phyloP scores from a whole-genome alignment of 92 coral and sea anemone genomes.

The Actinostola sp. region DNA sequence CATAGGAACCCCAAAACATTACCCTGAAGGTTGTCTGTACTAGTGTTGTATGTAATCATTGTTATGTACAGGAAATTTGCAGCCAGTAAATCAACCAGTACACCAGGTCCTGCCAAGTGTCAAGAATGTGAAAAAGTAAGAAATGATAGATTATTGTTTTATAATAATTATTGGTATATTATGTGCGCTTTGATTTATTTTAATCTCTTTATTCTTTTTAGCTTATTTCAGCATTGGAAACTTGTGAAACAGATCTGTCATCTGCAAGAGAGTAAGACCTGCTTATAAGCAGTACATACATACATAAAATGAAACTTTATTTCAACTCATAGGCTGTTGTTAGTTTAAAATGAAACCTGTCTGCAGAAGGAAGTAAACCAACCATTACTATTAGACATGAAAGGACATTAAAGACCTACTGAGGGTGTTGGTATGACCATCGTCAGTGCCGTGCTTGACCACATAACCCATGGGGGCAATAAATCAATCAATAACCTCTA shows the following conservation, averaged over 20 bases:
- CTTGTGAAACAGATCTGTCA: conserved; percentile 38
- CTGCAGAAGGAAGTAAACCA: too few relatives aligned
- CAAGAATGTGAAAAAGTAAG: conserved; percentile 66
- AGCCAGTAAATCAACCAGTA: conserved; percentile 11
- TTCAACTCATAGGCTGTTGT: too few relatives aligned
- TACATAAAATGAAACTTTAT: too few relatives aligned
- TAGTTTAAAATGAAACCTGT: too few relatives aligned
- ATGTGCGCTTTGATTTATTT: neutral
- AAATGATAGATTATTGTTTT: neutral
- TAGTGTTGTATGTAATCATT: neutral
- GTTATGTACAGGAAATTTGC: conserved; percentile 57
- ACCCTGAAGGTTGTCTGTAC: too few relatives aligned
- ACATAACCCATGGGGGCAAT: too few relatives aligned
- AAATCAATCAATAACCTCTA: too few relatives aligned
- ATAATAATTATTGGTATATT: neutral
- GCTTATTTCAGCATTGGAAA: conserved; percentile 43
- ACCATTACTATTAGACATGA: too few relatives aligned
- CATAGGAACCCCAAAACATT: too few relatives aligned
- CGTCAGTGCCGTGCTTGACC: too few relatives aligned
- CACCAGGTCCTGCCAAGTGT: conserved; percentile 23
- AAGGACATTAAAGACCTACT: too few relatives aligned
- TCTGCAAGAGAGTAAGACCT: conserved; percentile 63
- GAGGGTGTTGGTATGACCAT: too few relatives aligned
- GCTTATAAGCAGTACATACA: neutral
- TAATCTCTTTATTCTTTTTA: neutral